Conservation (phyloP, 2,888 invertebrate species). For the Herminia tarsipennalis region DNA sequence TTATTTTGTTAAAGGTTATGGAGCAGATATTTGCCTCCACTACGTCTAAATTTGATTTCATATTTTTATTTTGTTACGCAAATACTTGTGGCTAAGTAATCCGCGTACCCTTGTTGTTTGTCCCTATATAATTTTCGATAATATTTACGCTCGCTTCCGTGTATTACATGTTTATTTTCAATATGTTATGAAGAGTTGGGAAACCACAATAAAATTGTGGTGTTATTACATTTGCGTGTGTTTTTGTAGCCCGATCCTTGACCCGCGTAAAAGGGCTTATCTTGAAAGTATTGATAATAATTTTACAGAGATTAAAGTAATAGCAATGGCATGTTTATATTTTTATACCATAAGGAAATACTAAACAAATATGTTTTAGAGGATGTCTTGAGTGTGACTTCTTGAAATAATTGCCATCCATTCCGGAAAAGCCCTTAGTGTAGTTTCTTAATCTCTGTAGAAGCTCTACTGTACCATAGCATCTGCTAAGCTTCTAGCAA, state of each 20-base stretch:
- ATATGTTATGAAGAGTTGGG: conserved; percentile 5
- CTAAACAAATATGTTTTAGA: no score
- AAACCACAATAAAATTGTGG: conserved; percentile 1
- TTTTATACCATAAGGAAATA: no score
- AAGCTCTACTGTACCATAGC: no score
- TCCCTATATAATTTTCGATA: conserved; percentile 12
- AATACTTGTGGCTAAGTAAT: conserved; percentile 3
- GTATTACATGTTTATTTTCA: conserved; percentile 14
- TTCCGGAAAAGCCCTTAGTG: no score
- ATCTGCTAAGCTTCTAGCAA: no score
- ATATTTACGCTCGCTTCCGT: conserved; percentile 7
- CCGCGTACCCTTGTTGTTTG: conserved; percentile 3
- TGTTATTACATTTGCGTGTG: conserved; percentile 5
- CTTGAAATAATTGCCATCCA: no score
- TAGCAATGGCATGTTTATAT: no score
- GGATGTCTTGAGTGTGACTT: no score
- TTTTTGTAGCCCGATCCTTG: not conserved
- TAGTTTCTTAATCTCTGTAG: no score
- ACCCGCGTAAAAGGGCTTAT: not conserved
- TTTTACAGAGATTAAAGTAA: not conserved
- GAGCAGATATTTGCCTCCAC: not conserved
- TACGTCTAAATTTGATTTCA: conserved; percentile 1
- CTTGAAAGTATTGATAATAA: not conserved
- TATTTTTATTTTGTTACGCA: conserved; percentile 12
- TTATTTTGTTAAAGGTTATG: no score